phyloP scores from a whole-genome alignment of 2,888 invertebrate species.

The Drosophila anceps region DNA sequence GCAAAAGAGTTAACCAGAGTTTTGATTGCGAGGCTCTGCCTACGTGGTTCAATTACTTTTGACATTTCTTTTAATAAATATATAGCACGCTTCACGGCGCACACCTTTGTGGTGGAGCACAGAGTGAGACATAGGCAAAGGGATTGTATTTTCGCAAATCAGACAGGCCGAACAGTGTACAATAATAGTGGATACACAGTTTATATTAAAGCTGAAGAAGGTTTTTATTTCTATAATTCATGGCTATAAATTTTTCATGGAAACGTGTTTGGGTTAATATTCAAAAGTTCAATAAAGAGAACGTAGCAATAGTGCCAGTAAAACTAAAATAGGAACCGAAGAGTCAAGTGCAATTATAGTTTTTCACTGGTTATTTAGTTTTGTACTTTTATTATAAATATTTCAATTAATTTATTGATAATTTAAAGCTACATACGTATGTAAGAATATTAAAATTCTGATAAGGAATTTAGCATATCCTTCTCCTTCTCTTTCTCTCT shows the following conservation, averaged over 20 bases:
- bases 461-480: no score
- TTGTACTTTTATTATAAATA: not conserved
- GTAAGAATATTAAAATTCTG: no score
- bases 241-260: not conserved
- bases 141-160: not conserved
- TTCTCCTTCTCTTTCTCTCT: not conserved
- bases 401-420: not conserved
- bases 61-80: conserved; percentile 75
- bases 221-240: conserved; percentile 1
- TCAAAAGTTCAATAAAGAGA: no score
- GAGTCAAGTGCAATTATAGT: not conserved
- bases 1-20: conserved; percentile 60
- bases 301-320: not conserved
- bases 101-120: not conserved
- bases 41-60: conserved; percentile 77
- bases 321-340: not conserved
- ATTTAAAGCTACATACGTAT: no score
- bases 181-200: not conserved
- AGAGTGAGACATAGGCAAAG: not conserved
- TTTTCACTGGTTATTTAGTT: not conserved
- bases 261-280: not conserved
- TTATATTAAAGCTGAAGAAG: not conserved
- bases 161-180: not conserved
- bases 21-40: conserved; percentile 15
- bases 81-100: conserved; percentile 42